Percentiles rank a stretch among this genome's conserved stretches.
Evolutionary conservation across 2,113 vertebrate species (phyloP).

Genomic region (Clarias magur): DNA sequence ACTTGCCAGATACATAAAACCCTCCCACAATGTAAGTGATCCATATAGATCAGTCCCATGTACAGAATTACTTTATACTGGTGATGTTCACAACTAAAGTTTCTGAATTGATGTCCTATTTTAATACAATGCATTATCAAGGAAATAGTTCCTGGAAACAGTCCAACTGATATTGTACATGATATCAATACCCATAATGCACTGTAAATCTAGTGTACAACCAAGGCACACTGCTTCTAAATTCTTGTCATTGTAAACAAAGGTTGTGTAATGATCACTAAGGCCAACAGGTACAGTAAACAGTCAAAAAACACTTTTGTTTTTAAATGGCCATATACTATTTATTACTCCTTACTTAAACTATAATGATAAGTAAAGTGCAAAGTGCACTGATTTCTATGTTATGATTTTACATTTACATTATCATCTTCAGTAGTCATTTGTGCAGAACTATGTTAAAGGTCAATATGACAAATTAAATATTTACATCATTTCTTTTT

Average conservation of each 20-base stretch:
- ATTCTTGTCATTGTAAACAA: neutral
- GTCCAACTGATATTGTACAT: too few species aligned
- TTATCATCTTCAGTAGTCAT: too few species aligned
- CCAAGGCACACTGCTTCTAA: neutral
- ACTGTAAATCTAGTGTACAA: neutral
- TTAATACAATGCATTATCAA: neutral
- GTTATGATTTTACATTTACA: too few species aligned
- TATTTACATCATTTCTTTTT: neutral
- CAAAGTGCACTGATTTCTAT: neutral
- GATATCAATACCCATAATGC: neutral
- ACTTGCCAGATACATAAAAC: constrained; percentile 16
- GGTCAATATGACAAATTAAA: neutral
- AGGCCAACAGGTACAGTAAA: neutral
- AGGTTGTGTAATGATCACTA: neutral
- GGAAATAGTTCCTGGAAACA: neutral
- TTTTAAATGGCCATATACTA: neutral
- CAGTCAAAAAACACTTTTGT: neutral
- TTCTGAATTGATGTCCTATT: neutral
- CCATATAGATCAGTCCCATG: neutral
- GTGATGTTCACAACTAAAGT: neutral
- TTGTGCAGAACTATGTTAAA: neutral
- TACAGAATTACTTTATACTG: neutral
- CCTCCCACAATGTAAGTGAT: neutral
- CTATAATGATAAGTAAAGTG: neutral
- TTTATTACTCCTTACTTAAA: neutral